Percentiles rank a stretch among this genome's conserved stretches.
Evolutionary conservation across 2,797 vertebrate species (phyloP).

Genomic region (Adelosebastes latens): DNA sequence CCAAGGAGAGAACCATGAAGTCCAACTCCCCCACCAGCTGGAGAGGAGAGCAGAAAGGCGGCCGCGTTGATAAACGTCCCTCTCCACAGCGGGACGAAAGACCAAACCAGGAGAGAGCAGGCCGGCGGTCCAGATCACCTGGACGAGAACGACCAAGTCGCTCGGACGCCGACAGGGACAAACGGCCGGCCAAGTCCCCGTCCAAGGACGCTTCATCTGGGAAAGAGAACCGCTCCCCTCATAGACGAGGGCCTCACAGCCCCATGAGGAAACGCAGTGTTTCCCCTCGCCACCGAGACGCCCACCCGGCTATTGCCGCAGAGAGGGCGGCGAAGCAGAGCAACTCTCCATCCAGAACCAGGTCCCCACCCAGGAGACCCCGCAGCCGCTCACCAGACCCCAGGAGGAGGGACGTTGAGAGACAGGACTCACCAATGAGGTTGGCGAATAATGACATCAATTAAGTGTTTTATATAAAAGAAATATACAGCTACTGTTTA

Average conservation of each 20-base stretch:
- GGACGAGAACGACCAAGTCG: constrained; percentile 85
- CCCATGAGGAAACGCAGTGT: constrained; percentile 87
- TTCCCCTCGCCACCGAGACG: constrained; percentile 89
- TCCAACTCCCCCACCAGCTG: constrained; percentile 88
- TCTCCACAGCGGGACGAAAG: constrained; percentile 82
- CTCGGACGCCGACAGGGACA: constrained; percentile 87
- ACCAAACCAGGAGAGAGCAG: constrained; percentile 85
- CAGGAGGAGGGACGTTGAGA: constrained; percentile 90
- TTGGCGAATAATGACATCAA: constrained; percentile 65
- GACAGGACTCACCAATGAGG: constrained; percentile 92
- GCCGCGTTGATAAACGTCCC: constrained; percentile 84
- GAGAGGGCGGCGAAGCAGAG: constrained; percentile 90
- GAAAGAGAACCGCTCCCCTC: constrained; percentile 96
- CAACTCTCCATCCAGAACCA: constrained; percentile 88
- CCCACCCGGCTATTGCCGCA: constrained; percentile 76
- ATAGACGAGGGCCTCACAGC: constrained; percentile 84
- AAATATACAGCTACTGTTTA: background rate
- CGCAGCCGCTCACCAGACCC: constrained; percentile 91
- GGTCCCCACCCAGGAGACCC: constrained; percentile 87
- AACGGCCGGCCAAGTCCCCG: constrained; percentile 93
- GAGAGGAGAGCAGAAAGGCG: constrained; percentile 83
- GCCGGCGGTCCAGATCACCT: constrained; percentile 87
- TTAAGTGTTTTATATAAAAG: background rate
- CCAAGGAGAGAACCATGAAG: constrained; percentile 89
- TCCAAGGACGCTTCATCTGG: constrained; percentile 97